Evolutionary conservation across 2,888 invertebrate species (phyloP).

Genomic region (Ganaspis brasiliensis): DNA sequence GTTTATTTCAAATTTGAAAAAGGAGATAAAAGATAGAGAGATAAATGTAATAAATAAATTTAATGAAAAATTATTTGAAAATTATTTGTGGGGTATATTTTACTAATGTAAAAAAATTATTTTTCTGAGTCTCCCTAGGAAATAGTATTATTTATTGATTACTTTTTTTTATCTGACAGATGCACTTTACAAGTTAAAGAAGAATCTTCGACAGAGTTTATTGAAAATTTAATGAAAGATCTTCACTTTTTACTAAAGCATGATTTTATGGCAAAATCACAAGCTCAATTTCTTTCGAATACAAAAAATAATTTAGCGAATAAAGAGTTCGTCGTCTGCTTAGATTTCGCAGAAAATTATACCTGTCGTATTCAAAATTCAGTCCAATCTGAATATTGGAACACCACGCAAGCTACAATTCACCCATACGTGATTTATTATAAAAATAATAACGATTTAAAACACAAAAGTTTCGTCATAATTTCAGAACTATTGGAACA

Average conservation of each 20-base stretch:
- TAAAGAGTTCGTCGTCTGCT: conserved; percentile 44
- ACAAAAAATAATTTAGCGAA: conserved; percentile 43
- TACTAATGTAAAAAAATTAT: no score
- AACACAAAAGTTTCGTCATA: no score
- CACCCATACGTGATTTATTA: no score
- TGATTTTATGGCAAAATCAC: conserved; percentile 53
- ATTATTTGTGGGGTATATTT: no score
- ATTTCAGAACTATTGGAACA: no score
- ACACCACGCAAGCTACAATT: conserved; percentile 37
- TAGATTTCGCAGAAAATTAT: conserved; percentile 55
- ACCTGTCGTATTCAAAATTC: conserved; percentile 50
- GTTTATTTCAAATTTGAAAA: no score
- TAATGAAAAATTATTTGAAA: no score
- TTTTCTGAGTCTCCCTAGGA: no score
- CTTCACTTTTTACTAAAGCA: conserved; percentile 44
- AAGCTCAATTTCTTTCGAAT: conserved; percentile 45
- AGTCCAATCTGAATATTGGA: conserved; percentile 44
- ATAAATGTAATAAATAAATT: no score
- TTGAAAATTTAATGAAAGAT: conserved; percentile 14
- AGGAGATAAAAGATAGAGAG: no score
- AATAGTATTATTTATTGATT: background rate
- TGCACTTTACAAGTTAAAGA: background rate
- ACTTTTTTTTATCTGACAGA: conserved; percentile 7
- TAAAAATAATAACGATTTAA: no score
- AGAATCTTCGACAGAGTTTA: background rate